Evolutionary conservation across 2,113 vertebrate genomes (phyloP), one percentile per base, ranked within the genome.

Genomic region (Scalopus aquaticus): DNA sequence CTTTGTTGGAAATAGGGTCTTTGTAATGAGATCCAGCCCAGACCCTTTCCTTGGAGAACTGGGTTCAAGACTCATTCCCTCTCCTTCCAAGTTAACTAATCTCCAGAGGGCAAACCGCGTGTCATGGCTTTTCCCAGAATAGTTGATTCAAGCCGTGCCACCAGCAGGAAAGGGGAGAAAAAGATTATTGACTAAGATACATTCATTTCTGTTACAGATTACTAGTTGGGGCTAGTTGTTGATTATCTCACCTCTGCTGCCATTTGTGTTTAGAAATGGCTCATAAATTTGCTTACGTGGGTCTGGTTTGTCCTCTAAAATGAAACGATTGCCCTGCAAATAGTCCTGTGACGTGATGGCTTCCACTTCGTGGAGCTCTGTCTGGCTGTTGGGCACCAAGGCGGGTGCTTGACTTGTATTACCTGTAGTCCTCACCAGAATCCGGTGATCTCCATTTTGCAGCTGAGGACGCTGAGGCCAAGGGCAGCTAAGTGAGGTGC

Each of bases 271-370:
- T 95, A 88, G 97, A 90, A 97, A 93, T 20, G 73, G 94, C 78
- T 95, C 54, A 86, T 96, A 76, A 95, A 82, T 72, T 88, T 95
- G 91, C 96, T 97, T 96, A 91, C 39, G 49, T 82, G 78, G 70
- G 54, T 91, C 69, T 89, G 79, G 56, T 64, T 69, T 92, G 60
- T 51, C 88, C 64, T 54, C 64, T 51, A 11, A 37, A 64, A 46
- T 32, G n/a, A 81, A 49, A 46, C 4, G 26, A 85, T 49, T 30
- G 13, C 35, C 0, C 32, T 22, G 58, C 39, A n/a, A 9, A 46
- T 42, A 37, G 58, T 28, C 56, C 46, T 12, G 58, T 1, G 58
- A 44, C 30, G 17, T 0, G 1, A 6, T 0, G 7, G 72, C 72
- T 13, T 54, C 46, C 42, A 3, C 17, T 54, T 54, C 6, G 1